Evolutionary conservation across 2,797 vertebrate genomes (phyloP).

Genomic region (Oreortyx pictus): DNA sequence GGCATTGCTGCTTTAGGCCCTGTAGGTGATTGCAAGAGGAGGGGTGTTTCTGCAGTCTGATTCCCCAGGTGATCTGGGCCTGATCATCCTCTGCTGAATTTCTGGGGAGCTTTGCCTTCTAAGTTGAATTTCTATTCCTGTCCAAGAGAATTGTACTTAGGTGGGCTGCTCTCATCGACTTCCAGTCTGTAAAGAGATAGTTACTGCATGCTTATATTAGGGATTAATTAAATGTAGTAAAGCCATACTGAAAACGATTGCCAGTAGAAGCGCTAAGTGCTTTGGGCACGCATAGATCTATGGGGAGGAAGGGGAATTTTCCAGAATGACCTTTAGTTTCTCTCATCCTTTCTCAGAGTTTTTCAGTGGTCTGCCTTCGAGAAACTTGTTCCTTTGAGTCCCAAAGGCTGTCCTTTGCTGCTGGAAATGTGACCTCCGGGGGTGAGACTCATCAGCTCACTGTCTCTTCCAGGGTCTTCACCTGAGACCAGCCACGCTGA

Average conservation of each 20-base stretch:
- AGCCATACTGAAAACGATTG: background rate
- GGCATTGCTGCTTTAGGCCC: background rate
- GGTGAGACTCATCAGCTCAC: background rate
- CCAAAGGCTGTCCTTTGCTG: background rate
- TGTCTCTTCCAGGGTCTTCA: conserved; percentile 65
- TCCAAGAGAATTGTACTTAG: background rate
- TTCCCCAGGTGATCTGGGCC: background rate
- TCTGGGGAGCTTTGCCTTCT: background rate
- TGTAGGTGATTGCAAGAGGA: background rate
- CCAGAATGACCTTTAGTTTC: background rate
- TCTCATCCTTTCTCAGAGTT: background rate
- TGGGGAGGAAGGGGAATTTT: background rate
- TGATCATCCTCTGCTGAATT: background rate
- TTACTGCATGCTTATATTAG: background rate
- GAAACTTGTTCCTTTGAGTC: background rate
- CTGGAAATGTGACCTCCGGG: background rate
- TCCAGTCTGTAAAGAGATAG: background rate
- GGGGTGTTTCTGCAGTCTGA: background rate
- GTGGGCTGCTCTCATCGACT: background rate
- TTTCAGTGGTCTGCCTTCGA: background rate
- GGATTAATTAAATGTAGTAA: background rate
- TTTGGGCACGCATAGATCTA: background rate
- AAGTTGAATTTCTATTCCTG: background rate
- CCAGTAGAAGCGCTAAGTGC: background rate
- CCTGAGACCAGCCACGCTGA: conserved; percentile 38